Evolutionary conservation across 2,797 vertebrate genomes (phyloP), one percentile per base, ranked within the genome.

Genomic region (Bryconaethiops microstoma): DNA sequence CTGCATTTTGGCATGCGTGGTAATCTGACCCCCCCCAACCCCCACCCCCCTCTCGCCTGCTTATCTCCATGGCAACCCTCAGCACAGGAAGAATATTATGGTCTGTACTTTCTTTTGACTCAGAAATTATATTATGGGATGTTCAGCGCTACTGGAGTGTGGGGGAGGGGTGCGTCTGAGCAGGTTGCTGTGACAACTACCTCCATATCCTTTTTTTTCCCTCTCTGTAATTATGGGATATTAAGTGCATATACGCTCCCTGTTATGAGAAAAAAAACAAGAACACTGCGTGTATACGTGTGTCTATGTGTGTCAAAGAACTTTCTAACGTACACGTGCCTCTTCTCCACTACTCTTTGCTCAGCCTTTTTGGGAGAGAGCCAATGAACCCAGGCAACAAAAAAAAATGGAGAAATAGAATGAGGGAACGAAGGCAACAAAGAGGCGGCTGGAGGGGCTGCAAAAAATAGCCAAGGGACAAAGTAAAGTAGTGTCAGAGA

Each of bases 221-320:
- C 80, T 92, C 93, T 93, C 92, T 92, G 92, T 90, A 91, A 93
- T 93, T 93, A 94, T 93, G 90, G 90, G 90, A 92, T 92, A 88
- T 87, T 64, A 67, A 6, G 82, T 84, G 83, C 72, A 67, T 77
- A 83, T 62, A 29, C 76, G 17, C 69, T 52, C 5, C 21, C 60
- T 57, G 16, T 76, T 85, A 83, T 78, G 88, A 90, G 91, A 89
- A 87, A 83, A 90, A 87, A 4, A 52, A 86, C 89, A 90, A 89
- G 88, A 90, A 91, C 76, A 90, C 88, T 89, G 77, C 86, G 39
- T 62, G 55, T 63, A 40, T 79, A 83, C 88, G 89, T 88, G 83
- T 82, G 89, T 76, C 14, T 88, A 77, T 84, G 29, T 50, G 70
- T 57, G 73, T 63, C 69, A n/a, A 77, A 83, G 83, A 91, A 90